Conservation (phyloP, 2,797 vertebrate species). For the Pangasius macronema region DNA sequence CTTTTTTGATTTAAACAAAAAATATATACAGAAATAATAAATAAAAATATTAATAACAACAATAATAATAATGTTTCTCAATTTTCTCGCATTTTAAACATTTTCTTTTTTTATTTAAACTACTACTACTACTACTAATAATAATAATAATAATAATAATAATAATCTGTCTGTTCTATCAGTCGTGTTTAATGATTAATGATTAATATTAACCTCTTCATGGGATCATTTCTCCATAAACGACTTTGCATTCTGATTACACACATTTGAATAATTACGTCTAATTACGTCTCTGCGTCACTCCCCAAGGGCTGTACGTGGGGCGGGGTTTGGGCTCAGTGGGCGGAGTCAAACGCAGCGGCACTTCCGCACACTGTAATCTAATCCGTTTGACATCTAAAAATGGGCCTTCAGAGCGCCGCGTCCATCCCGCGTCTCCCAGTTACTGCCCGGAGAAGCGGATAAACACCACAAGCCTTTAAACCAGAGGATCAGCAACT, state of each 20-base stretch:
- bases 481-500: not conserved
- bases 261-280: not conserved
- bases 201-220: not conserved
- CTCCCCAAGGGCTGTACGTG: not conserved
- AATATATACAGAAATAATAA: no score
- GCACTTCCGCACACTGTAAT: conserved; percentile 60
- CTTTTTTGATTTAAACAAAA: no score
- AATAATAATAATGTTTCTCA: no score
- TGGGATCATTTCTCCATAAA: not conserved
- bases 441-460: not conserved
- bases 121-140: no score
- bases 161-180: not conserved
- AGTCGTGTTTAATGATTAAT: not conserved
- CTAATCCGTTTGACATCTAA: conserved; percentile 61
- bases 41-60: no score
- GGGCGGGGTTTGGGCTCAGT: not conserved
- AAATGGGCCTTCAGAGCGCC: conserved; percentile 58
- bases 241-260: not conserved
- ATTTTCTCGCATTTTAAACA: no score
- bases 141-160: not conserved
- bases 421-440: not conserved
- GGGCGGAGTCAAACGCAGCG: conserved; percentile 13
- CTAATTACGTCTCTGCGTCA: conserved; percentile 1
- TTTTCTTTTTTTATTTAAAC: no score
- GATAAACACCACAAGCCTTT: not conserved